Evolutionary conservation across 1,140 invertebrate genomes (phyloP).

Genomic region (Drosophila rhopaloa): DNA sequence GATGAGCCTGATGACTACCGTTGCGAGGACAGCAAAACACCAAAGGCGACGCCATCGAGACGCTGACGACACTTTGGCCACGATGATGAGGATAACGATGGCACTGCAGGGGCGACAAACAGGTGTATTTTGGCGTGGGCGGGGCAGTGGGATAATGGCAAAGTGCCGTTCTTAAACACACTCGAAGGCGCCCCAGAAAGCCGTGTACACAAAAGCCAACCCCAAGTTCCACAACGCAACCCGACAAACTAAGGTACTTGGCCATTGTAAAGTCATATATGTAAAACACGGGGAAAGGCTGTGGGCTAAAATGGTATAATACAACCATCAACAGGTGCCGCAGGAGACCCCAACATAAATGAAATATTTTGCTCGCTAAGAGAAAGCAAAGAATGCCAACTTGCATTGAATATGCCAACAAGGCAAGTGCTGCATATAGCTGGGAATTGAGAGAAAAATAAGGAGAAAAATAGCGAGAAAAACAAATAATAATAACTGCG

Average conservation of each 20-base stretch:
- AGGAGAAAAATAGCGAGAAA: background rate
- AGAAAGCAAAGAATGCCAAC: constrained; percentile 8
- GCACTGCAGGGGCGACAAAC: constrained; percentile 22
- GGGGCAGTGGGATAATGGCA: constrained; percentile 56
- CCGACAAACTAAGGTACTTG: constrained; percentile 43
- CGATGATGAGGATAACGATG: constrained; percentile 25
- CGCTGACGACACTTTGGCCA: constrained; percentile 58
- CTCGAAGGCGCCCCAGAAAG: constrained; percentile 47
- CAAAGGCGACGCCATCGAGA: constrained; percentile 53
- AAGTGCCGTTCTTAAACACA: constrained; percentile 71
- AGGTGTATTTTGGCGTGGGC: constrained; percentile 9
- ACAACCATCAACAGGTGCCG: constrained; percentile 38
- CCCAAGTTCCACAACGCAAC: constrained; percentile 5
- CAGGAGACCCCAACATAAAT: constrained; percentile 18
- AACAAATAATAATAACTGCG: background rate
- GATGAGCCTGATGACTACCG: constrained; percentile 38
- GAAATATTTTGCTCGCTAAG: constrained; percentile 25
- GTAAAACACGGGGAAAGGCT: background rate
- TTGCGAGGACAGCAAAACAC: constrained; percentile 14
- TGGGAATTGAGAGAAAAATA: background rate
- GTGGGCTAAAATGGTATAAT: constrained; percentile 1
- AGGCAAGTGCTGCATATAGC: constrained; percentile 14
- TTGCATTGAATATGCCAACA: constrained; percentile 7
- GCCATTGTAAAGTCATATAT: constrained; percentile 43
- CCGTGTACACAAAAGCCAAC: constrained; percentile 50